Percentiles rank a stretch among this genome's conserved stretches.
Evolutionary conservation across 2,797 vertebrate species (phyloP).

Genomic region (Myotis daubentonii): DNA sequence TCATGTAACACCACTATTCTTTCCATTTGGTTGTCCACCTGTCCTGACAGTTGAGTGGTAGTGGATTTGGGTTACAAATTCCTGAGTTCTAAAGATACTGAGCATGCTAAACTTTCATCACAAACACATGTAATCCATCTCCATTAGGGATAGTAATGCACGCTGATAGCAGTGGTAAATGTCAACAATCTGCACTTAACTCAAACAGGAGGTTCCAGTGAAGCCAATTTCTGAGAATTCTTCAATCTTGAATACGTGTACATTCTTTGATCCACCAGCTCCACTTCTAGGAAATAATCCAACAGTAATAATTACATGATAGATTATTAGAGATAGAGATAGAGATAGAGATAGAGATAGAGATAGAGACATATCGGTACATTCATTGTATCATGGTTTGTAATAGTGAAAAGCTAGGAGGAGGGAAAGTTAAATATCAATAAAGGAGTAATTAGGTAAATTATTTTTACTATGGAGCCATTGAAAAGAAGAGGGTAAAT

Average conservation of each 20-base stretch:
- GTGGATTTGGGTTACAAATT: slow-evolving; percentile 61
- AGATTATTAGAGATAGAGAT: not conserved
- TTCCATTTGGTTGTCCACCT: slow-evolving; percentile 56
- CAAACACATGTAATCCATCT: slow-evolving; percentile 63
- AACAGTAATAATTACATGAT: not conserved
- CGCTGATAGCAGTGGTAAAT: not conserved
- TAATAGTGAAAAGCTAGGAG: not conserved
- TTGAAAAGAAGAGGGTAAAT: not conserved
- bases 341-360: not conserved
- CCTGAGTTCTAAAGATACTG: slow-evolving; percentile 63
- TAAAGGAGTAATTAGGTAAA: not conserved
- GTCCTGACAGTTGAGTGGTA: slow-evolving; percentile 30
- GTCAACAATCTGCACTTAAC: slow-evolving; percentile 34
- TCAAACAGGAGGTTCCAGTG: slow-evolving; percentile 24
- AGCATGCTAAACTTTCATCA: slow-evolving; percentile 65
- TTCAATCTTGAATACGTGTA: not conserved
- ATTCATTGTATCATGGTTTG: not conserved
- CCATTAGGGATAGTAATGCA: slow-evolving; percentile 56
- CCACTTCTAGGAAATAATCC: slow-evolving; percentile 22
- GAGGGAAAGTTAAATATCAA: not conserved
- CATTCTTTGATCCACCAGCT: not conserved
- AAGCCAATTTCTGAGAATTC: slow-evolving; percentile 46
- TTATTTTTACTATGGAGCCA: not conserved
- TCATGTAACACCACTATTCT: not conserved
- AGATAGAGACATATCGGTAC: not conserved